A percentile compares a stretch with the other conserved stretches of the same genome.
Conservation (phyloP, 2,797 vertebrate genomes). For the Pelochelys cantorii region DNA sequence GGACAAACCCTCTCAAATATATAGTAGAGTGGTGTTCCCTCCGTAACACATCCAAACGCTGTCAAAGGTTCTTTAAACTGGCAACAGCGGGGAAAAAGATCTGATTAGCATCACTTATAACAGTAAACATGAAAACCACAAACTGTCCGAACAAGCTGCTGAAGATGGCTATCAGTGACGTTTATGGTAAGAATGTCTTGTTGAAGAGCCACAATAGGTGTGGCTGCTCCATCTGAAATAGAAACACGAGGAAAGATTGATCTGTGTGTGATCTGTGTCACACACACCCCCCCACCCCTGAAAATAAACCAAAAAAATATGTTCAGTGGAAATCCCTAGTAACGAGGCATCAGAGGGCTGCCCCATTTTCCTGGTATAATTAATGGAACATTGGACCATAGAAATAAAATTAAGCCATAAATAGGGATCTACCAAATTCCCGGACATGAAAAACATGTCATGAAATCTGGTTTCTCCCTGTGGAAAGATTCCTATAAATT, state of each 20-base stretch:
- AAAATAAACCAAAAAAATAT: background rate
- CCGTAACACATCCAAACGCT: background rate
- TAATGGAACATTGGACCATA: background rate
- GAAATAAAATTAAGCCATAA: background rate
- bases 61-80: background rate
- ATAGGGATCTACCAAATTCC: too few species aligned
- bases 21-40: conserved; percentile 47
- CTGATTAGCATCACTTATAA: background rate
- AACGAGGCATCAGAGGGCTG: background rate
- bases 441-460: too few species aligned
- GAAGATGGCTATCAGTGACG: background rate
- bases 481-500: too few species aligned
- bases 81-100: background rate
- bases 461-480: too few species aligned
- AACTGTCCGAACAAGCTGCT: background rate
- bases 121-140: background rate
- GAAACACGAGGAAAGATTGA: background rate
- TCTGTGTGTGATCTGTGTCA: background rate
- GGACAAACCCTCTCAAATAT: background rate
- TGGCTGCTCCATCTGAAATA: background rate
- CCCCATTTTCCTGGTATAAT: background rate
- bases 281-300: background rate
- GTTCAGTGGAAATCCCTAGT: background rate
- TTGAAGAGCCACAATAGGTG: background rate
- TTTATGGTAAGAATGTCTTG: background rate